Base-by-base conservation (phyloP, 2,888 invertebrate species). In the Limenitis camilla region DNA sequence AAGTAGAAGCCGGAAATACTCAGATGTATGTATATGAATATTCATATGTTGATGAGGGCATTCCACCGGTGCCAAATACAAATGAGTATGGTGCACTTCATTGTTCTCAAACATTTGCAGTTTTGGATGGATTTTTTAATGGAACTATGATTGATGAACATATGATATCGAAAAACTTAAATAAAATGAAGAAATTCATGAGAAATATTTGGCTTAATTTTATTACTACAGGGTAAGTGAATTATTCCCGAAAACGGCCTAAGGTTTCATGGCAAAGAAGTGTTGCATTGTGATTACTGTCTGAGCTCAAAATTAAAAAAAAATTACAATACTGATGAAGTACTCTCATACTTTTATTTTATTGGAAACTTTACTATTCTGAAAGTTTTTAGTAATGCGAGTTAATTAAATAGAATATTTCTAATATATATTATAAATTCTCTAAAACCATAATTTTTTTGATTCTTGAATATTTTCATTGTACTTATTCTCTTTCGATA, bases 1-100 rank as follows among this genome's bases (percentile, higher is more conserved):
- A 65, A 42, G 44, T 59, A 7, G 40, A 53, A 29, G 54, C 58
- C n/a, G 65, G 68, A 3, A 62, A 70, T 40, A 49, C 69, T 29
- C 56, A 63, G 31, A 60, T 74, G 48, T 76, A 69, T 57, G 57
- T 76, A 29, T 74, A 72, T 47, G 65, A 72, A 49, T 76, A 76
- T 60, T 69, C 70, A 0, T 76, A 49, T 55, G 60, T 63, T 10
- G 68, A 72, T 43, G 58, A 67, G 0, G 55, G 64, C 46, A 64
- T 62, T n/a, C 61, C 64, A 2, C 33, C 58, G 0, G 58, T 73
- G 10, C 69, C 68, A 2, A 44, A 68, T n/a, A 69, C 68, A 4
- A 56, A 66, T 8, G 53, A 67, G 9, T 58, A 63, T 4, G 76
- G 75, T 0, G 72, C 76, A 2, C 32, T 41, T 6, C 77, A 76